phyloP scores from a whole-genome alignment of 2,113 vertebrate genomes.

The Apeltes quadracus region DNA sequence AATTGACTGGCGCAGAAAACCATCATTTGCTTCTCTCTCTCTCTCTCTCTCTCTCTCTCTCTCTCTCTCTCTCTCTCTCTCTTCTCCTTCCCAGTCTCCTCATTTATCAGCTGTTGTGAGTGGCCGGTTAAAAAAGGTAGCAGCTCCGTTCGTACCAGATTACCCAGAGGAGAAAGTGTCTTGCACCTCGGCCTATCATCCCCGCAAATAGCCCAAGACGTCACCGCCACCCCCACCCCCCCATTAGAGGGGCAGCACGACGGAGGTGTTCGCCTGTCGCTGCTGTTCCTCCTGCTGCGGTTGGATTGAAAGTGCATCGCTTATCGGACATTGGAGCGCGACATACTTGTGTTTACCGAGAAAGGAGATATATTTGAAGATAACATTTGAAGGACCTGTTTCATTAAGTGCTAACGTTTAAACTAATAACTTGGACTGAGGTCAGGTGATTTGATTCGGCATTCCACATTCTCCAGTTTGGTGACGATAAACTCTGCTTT shows the following conservation, averaged over 20 bases:
- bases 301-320: constrained; percentile 22
- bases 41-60: too few species aligned
- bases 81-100: constrained; percentile 2
- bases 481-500: background rate
- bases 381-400: too few species aligned
- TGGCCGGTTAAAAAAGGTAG: constrained; percentile 17
- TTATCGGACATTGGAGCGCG: constrained; percentile 16
- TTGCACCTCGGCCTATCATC: constrained; percentile 64
- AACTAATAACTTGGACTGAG: background rate
- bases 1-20: constrained; percentile 47
- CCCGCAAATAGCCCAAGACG: constrained; percentile 53
- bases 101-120: background rate
- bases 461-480: background rate
- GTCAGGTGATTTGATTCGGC: background rate
- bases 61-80: too few species aligned
- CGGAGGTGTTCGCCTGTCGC: constrained; percentile 7
- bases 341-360: too few species aligned
- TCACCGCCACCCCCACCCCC: constrained; percentile 3
- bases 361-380: too few species aligned
- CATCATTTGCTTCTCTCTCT: constrained; percentile 10
- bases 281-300: constrained; percentile 7
- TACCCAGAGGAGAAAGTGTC: constrained; percentile 55
- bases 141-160: constrained; percentile 54
- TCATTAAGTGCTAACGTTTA: too few species aligned
- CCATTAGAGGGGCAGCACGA: constrained; percentile 39